Evolutionary conservation across 2,888 invertebrate species (phyloP), one percentile per base, ranked within the genome.

Genomic region (Eupithecia insigniata): DNA sequence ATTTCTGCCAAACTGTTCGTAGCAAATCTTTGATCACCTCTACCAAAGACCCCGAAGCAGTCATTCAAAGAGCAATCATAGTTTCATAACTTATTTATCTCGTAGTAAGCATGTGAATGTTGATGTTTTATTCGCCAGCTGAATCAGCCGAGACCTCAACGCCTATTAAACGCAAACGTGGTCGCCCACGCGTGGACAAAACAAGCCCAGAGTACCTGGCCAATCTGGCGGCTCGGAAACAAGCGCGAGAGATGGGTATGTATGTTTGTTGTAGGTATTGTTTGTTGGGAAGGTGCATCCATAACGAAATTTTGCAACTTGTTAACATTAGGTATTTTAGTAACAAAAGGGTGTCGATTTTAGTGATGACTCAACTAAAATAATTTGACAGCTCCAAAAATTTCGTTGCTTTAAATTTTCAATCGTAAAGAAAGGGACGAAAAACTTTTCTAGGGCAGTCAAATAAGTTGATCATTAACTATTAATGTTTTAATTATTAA

Each of bases 161-260:
- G 2, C 90, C 89, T 0, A 79, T 83, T 2, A 89, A 88, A 65
- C 80, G 87, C 34, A 92, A 92, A 77, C 86, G 94, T 0, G 89
- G 89, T 0, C 78, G 94, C 28, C 94, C 94, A 0, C 83, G 93
- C 14, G 84, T 92, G 12, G 93, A 93, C 80, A 93, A 93, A 82
- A 92, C 93, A 0, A 91, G 92, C 51, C 92, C 93, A 0, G 93
- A 94, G 69, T 93, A 94, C 69, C 76, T 93, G 55, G 93, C 92
- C 10, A 91, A 90, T 75, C 68, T 90, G 71, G 92, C 92, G 0
- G 92, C 92, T 3, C 88, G 93, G 75, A 93, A 91, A 75, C 93
- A 92, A 80, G 93, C 91, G 16, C 82, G 80, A 74, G 90, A 90
- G 65, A 90, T 92, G 88, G 92, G 92, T 92, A 83, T 76, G 86